Percentiles rank a stretch among this genome's conserved stretches.
Conservation (phyloP, 2,113 vertebrate genomes). For the Ceyx cyanopectus region DNA sequence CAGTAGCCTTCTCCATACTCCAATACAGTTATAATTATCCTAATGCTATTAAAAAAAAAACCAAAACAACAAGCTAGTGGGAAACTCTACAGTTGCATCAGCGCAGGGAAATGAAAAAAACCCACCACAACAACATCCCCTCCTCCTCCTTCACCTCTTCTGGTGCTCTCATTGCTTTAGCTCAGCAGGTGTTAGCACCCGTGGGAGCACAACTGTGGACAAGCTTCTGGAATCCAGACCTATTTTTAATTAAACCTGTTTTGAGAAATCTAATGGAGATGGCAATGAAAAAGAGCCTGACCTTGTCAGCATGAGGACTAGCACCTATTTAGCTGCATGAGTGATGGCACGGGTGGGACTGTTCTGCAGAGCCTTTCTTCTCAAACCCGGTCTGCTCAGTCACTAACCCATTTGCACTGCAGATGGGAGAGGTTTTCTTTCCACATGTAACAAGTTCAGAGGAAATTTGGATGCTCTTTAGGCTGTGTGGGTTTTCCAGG, state of each 20-base stretch:
- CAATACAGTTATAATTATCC: not conserved
- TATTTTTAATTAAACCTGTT: conserved; percentile 70
- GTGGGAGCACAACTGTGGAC: conserved; percentile 57
- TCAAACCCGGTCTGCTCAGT: not conserved
- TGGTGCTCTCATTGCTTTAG: conserved; percentile 9
- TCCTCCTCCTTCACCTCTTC: conserved; percentile 8
- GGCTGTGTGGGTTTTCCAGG: not conserved
- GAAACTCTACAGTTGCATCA: conserved; percentile 27
- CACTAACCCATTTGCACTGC: not conserved
- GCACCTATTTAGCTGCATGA: conserved; percentile 55
- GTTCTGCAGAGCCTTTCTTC: conserved; percentile 19
- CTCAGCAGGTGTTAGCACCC: conserved; percentile 55
- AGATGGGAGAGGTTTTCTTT: not conserved
- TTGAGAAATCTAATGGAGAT: conserved; percentile 49
- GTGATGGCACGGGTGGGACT: conserved; percentile 7
- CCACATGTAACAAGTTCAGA: not conserved
- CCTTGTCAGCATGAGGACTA: conserved; percentile 56
- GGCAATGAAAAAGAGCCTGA: conserved; percentile 55
- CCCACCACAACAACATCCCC: not conserved
- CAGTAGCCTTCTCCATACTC: not conserved
- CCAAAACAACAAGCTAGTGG: not conserved
- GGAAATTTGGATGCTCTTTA: not conserved
- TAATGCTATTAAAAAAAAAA: not conserved
- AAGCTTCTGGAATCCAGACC: conserved; percentile 52
- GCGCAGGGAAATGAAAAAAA: conserved; percentile 30